A percentile compares a stretch with the other conserved stretches of the same genome.
phyloP scores from a whole-genome alignment of 2,797 vertebrate genomes.

The Propithecus deckenii region DNA sequence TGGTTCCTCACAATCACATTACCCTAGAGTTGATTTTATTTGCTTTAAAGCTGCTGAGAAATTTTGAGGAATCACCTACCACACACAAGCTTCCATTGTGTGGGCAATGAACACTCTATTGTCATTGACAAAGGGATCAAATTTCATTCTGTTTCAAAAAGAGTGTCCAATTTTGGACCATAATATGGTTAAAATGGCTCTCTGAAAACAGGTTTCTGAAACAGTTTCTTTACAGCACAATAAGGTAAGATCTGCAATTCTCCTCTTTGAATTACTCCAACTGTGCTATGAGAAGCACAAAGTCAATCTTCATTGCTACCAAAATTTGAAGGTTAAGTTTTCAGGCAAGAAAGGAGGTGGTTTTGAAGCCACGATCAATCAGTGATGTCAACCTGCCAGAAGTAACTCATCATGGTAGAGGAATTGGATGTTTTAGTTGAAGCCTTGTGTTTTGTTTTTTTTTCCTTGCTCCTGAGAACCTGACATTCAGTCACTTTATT shows the following conservation, averaged over 20 bases:
- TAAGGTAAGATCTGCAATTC: slow-evolving; percentile 68
- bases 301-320: slow-evolving; percentile 78
- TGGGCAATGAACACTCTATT: slow-evolving; percentile 63
- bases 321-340: slow-evolving; percentile 82
- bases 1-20: slow-evolving; percentile 58
- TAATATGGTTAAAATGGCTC: slow-evolving; percentile 66
- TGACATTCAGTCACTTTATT: slow-evolving; percentile 45
- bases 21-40: slow-evolving; percentile 62
- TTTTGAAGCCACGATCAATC: slow-evolving; percentile 69
- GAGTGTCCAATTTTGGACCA: slow-evolving; percentile 65
- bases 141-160: slow-evolving; percentile 70
- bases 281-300: slow-evolving; percentile 69
- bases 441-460: slow-evolving; percentile 33
- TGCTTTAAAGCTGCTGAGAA: slow-evolving; percentile 67
- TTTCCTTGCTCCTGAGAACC: slow-evolving; percentile 22
- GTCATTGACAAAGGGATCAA: slow-evolving; percentile 74
- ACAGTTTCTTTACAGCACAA: slow-evolving; percentile 70
- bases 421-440: slow-evolving; percentile 23
- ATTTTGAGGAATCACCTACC: slow-evolving; percentile 71
- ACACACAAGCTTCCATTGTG: slow-evolving; percentile 53
- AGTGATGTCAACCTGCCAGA: slow-evolving; percentile 79
- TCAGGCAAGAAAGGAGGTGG: slow-evolving; percentile 68
- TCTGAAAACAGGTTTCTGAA: slow-evolving; percentile 79
- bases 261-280: slow-evolving; percentile 79
- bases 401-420: slow-evolving; percentile 67